Percentiles rank a stretch among this genome's conserved stretches.
Evolutionary conservation across 2,888 invertebrate genomes (phyloP).

Genomic region (Trilocha varians): DNA sequence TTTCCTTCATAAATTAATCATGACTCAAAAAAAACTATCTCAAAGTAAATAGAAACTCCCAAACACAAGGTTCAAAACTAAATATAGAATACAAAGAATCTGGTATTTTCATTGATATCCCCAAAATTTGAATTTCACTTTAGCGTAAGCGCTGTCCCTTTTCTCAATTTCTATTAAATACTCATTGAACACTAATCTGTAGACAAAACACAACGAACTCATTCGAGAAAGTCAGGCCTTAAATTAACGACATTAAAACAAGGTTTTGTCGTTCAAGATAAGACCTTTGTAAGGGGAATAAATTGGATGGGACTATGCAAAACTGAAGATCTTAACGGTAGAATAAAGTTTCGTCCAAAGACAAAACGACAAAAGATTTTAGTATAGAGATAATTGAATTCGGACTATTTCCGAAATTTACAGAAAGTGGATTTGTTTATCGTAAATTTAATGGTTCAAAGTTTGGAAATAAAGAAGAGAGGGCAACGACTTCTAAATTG

Average conservation of each 20-base stretch:
- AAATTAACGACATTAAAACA: conserved; percentile 64
- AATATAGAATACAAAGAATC: background rate
- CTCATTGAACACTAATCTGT: conserved; percentile 8
- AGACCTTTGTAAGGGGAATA: conserved; percentile 54
- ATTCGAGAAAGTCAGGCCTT: conserved; percentile 43
- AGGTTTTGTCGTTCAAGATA: conserved; percentile 62
- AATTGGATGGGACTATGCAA: conserved; percentile 48
- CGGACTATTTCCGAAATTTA: conserved; percentile 2
- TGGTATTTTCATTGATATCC: background rate
- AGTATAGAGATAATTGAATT: conserved; percentile 7
- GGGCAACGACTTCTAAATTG: no score
- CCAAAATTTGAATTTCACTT: background rate
- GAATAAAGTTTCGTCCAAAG: conserved; percentile 12
- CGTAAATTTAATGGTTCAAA: background rate
- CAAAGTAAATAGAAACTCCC: background rate
- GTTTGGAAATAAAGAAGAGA: background rate
- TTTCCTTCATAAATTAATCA: no score
- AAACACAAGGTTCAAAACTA: background rate
- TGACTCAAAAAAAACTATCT: no score
- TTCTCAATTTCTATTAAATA: conserved; percentile 18
- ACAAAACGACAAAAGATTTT: conserved; percentile 5
- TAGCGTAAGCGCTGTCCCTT: background rate
- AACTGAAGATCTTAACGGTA: conserved; percentile 21
- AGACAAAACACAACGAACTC: conserved; percentile 47
- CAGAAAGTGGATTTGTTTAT: background rate